Evolutionary conservation across 2,113 vertebrate genomes (phyloP), one percentile per base, ranked within the genome.

Genomic region (Mionectes macconnelli): DNA sequence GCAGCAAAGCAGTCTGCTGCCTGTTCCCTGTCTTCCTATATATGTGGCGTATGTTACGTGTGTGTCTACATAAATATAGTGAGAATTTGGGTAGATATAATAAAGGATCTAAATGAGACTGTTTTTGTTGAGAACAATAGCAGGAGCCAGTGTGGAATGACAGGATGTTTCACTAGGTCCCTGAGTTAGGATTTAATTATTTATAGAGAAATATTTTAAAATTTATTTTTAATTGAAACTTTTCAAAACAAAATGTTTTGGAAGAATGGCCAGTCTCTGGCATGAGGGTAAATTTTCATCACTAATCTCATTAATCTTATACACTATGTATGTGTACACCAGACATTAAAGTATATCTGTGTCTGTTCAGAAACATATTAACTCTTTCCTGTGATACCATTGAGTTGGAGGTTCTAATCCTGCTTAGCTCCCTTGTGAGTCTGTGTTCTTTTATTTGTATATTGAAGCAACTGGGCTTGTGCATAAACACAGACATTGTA

Each of bases 271-370:
- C 42, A 23, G 10, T 77, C 35, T 75, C 28, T 84, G 47, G 21
- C 23, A 31, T 1, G 21, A 66, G 50, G 50, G 20, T 40, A 30
- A 33, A 33, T 77, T 37, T 77, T 49, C n/a, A 57, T 9, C 10
- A 39, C 63, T 87, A 14, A 35, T 73, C 62, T 76, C 12, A 42
- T 70, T 87, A 18, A 39, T 76, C 57, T 76, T 37, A 7, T 4
- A 13, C 2, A 4, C 17, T 64, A 0, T 67, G 14, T 28, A 23
- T 62, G 2, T 50, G 25, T 1, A 33, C 31, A 44, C 28, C n/a
- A 50, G 88, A 57, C 60, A 45, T 21, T 33, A 11, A 84, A 67
- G 15, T 24, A 6, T 72, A 56, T 6, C 14, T n/a, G 60, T 7
- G 3, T 68, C 39, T 60, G 27, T 31, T 81, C 40, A 57, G 50